Evolutionary conservation across 2,888 invertebrate species (phyloP).

Genomic region (Apodemia hepburni): DNA sequence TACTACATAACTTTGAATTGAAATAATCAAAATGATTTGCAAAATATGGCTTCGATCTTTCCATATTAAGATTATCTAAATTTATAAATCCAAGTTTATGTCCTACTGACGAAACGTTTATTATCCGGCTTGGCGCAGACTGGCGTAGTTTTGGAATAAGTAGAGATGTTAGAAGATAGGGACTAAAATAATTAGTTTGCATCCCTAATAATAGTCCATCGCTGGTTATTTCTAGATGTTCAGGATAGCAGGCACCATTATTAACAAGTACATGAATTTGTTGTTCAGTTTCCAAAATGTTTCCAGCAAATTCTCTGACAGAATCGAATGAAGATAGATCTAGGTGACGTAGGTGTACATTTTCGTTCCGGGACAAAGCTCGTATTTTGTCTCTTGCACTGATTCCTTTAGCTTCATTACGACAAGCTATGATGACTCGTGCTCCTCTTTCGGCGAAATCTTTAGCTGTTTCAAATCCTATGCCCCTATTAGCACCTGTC

Average conservation of each 20-base stretch:
- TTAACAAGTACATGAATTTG: slow-evolving; percentile 79
- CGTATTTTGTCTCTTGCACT: slow-evolving; percentile 51
- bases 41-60: background rate
- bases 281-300: slow-evolving; percentile 62
- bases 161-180: slow-evolving; percentile 42
- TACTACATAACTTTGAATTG: background rate
- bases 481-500: slow-evolving; percentile 80
- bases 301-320: slow-evolving; percentile 78
- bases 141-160: background rate
- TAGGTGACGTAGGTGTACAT: slow-evolving; percentile 53
- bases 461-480: slow-evolving; percentile 86
- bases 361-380: slow-evolving; percentile 35
- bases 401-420: slow-evolving; percentile 83
- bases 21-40: slow-evolving; percentile 7
- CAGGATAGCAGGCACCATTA: slow-evolving; percentile 75
- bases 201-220: slow-evolving; percentile 81
- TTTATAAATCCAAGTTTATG: background rate
- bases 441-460: slow-evolving; percentile 86
- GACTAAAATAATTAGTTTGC: slow-evolving; percentile 81
- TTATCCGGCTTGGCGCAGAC: background rate
- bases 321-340: slow-evolving; percentile 73
- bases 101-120: background rate
- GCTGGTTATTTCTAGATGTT: slow-evolving; percentile 58
- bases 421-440: slow-evolving; percentile 86
- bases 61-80: slow-evolving; percentile 1